Evolutionary conservation across 64 coral and sea anemone species (phyloP), one percentile per base, ranked within the genome.

Genomic region (Stichodactyla helianthus): DNA sequence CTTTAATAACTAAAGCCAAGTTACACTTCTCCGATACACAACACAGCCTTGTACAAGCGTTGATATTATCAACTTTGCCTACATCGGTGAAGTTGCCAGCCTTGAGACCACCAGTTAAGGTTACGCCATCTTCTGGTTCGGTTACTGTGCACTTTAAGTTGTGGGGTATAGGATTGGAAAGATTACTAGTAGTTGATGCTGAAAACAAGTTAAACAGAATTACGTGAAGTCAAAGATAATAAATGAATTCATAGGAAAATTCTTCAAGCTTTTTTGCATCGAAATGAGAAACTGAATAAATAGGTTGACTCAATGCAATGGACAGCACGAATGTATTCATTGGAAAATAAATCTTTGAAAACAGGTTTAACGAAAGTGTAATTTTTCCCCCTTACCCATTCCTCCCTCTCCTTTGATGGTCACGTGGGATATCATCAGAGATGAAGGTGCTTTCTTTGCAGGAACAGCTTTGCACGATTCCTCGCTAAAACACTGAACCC

Each of bases 401-500:
- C 94, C 94, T 90, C 93, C 87, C 51, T 98, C 97, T 53, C 97
- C 97, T 80, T 87, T 95, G 27, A 99, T 95, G 50, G 93, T 94
- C 35, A 99, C 93, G 51, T 99, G 93, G 11, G 93, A 92, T 53
- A 99, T 92, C 93, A 99, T 95, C 68, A 99, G 83, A 7, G 97
- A 94, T 26, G 90, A 88, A 0, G 97, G 97, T 51, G 97, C 97
- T 86, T 99, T 99, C 65, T 90, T 99, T 4, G 93, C 97, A 6
- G 90, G 90, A 52, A 99, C 89, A 64, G 91, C 97, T 57, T 77
- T 82, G 62, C 97, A 99, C 4, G 93, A 56, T 54, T 95, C 93
- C 51, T 99, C 97, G 15, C 93, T 99, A 51, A 95, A 99, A 57
- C 97, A 99, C 35, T 99, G 93, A 14, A 99, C 97, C 16, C 97